Base-by-base conservation (phyloP, 2,113 vertebrate species). In the Tauraco erythrolophus region DNA sequence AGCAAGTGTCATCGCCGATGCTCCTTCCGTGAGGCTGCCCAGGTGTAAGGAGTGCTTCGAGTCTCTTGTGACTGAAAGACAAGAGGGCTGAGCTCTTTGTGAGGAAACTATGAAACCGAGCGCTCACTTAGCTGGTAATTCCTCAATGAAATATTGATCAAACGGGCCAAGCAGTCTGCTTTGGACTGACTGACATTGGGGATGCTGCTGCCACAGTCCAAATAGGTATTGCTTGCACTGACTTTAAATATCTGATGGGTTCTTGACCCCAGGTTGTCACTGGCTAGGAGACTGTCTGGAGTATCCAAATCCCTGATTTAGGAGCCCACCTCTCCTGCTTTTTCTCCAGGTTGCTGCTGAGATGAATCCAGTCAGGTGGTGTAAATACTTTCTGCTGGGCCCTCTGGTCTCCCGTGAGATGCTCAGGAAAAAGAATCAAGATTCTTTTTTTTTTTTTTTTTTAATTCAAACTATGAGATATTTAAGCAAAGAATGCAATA, bases 401-500 rank as follows among this genome's bases (percentile, higher is more conserved):
- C 41, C 41, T 50, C 54, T 81, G 89, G 37, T 60, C n/a, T 91
- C 84, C 68, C 3, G 0, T 48, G 48, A 79, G 69, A 64, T 81
- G 48, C 14, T 76, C 28, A 57, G 35, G 35, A 68, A 79, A 88
- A n/a, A 78, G 7, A 53, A 61, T 5, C 12, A 14, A 89, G 58
- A 69, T 88, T 69, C 53, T 15, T 66, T 91, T 80, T 81, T 30
- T 4, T 35, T 10, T 10, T 43, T 43, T 43, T 43, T 43, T 43
- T 43, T 43, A 84, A 75, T 87, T 82, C 35, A 72, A 92, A 50
- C 62, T 79, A 54, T 86, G 70, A 96, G 61, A n/a, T 94, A 82
- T 91, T 84, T 58, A 50, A 89, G 69, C 45, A 82, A 96, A 96
- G 84, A 97, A 95, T 91, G 77, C 77, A 93, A 35, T 84, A 74